Evolutionary conservation across 2,113 vertebrate species (phyloP).

Genomic region (Eonycteris spelaea): DNA sequence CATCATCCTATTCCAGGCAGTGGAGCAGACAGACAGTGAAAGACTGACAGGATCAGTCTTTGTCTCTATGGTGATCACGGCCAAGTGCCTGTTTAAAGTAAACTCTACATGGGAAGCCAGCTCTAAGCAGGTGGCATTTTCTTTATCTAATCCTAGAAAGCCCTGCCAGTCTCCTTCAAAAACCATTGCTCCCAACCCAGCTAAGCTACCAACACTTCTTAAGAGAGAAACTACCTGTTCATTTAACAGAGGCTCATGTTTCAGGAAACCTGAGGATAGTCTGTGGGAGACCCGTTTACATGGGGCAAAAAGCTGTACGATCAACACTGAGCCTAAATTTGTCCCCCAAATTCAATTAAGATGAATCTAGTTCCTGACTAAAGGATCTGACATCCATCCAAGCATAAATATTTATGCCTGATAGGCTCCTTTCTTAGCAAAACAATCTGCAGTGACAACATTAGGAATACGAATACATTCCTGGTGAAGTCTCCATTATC

Average conservation of each 20-base stretch:
- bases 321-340: conserved; percentile 63
- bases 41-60: not conserved
- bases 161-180: not conserved
- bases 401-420: conserved; percentile 82
- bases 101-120: not conserved
- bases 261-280: not conserved
- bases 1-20: not conserved
- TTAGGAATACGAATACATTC: conserved; percentile 53
- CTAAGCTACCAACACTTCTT: not conserved
- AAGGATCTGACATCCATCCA: conserved; percentile 75
- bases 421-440: conserved; percentile 71
- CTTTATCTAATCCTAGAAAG: not conserved
- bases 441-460: conserved; percentile 77
- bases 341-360: conserved; percentile 79
- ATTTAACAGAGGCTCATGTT: not conserved
- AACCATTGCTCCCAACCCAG: not conserved
- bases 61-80: not conserved
- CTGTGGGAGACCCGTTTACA: not conserved
- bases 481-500: conserved; percentile 74
- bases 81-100: not conserved
- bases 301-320: conserved; percentile 15
- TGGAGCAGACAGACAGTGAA: not conserved
- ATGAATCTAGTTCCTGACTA: conserved; percentile 72
- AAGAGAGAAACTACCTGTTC: not conserved
- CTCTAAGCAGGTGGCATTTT: not conserved